Evolutionary conservation across 2,113 vertebrate genomes (phyloP).

Genomic region (western clawed frog (Xenopus tropicalis)): DNA sequence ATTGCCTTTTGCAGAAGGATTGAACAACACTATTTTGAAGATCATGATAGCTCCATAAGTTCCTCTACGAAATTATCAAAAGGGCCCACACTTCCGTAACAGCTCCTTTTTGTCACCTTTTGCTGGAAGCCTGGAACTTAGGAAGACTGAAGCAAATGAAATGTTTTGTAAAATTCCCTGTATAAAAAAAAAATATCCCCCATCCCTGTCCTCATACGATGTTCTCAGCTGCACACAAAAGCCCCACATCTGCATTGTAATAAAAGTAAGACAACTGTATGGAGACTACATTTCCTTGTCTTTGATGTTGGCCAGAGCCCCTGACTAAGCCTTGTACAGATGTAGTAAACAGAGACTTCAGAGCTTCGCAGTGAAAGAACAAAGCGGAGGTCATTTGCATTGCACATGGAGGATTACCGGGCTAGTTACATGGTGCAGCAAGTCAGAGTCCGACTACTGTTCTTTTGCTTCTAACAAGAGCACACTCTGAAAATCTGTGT

Average conservation of each 20-base stretch:
- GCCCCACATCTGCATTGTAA: constrained; percentile 59
- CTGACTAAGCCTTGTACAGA: constrained; percentile 50
- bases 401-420: constrained; percentile 45
- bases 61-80: constrained; percentile 55
- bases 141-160: constrained; percentile 19
- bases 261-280: constrained; percentile 54
- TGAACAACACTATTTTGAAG: constrained; percentile 82
- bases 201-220: constrained; percentile 55
- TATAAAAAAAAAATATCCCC: constrained; percentile 18
- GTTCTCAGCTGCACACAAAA: constrained; percentile 61
- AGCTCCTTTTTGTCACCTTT: constrained; percentile 32
- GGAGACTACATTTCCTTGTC: constrained; percentile 58
- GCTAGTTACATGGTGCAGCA: constrained; percentile 42
- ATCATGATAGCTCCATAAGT: constrained; percentile 53
- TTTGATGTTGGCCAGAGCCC: constrained; percentile 64
- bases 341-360: constrained; percentile 50
- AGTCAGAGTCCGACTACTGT: constrained; percentile 41
- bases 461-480: constrained; percentile 41
- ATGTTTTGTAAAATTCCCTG: constrained; percentile 47
- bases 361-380: constrained; percentile 53
- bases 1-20: constrained; percentile 88
- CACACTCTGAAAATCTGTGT: constrained; percentile 46
- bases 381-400: constrained; percentile 50
- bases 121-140: constrained; percentile 53
- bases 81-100: constrained; percentile 59